Conservation (phyloP, 2,113 vertebrate species). For the Hypomesus transpacificus region DNA sequence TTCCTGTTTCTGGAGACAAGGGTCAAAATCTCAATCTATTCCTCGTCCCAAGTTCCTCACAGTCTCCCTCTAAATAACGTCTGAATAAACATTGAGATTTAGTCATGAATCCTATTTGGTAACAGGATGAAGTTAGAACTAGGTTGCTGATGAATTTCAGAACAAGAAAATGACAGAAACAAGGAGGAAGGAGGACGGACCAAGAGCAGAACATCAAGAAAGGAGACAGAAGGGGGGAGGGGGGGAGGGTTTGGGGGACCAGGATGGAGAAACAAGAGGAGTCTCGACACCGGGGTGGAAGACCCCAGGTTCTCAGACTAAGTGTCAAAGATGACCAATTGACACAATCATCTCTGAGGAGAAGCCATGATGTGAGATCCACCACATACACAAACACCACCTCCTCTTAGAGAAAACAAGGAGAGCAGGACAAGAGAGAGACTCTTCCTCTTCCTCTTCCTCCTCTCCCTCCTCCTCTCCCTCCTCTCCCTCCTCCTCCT, state of each 20-base stretch:
- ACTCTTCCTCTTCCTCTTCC: background rate
- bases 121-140: background rate
- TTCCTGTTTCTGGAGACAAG: background rate
- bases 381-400: constrained; percentile 24
- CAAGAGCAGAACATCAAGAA: background rate
- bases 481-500: background rate
- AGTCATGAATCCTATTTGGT: too few species aligned
- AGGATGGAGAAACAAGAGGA: background rate
- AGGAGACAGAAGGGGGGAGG: constrained; percentile 3
- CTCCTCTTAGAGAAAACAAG: constrained; percentile 23
- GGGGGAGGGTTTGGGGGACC: constrained; percentile 5
- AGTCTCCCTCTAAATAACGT: too few species aligned
- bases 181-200: background rate
- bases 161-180: background rate
- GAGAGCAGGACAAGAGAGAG: constrained; percentile 13
- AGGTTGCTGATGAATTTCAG: background rate
- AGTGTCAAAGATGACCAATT: constrained; percentile 59
- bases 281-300: constrained; percentile 4
- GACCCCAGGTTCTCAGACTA: constrained; percentile 21
- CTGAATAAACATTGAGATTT: too few species aligned
- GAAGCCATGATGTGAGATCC: constrained; percentile 47
- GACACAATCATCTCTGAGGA: constrained; percentile 43
- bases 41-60: too few species aligned
- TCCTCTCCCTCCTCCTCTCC: background rate
- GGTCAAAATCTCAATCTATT: too few species aligned